Base-by-base conservation (phyloP, 37 sponge, comb jelly and placozoan species). In the Hormiphora californensis region DNA sequence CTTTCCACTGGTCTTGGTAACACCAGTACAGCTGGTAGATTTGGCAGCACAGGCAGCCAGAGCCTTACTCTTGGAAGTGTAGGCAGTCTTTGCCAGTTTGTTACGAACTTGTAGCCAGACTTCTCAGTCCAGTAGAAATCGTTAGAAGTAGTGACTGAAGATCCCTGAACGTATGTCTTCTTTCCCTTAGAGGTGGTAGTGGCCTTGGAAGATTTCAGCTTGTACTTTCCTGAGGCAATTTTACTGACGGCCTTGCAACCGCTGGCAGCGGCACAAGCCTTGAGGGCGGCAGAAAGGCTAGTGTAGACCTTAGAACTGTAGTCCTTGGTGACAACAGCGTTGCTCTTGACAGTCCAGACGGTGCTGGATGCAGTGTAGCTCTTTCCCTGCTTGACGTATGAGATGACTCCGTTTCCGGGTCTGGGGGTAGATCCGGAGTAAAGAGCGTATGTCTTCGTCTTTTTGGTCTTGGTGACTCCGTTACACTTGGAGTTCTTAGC, bases 61-160 rank as follows among this genome's bases (percentile, higher is more conserved):
- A 57, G 61, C 61, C 61, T 57, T 5, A 30, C 27, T 5, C 27
- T 57, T 57, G 61, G n/a, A 23, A 12, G 61, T 25, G 61, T 57
- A 57, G 61, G 61, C 61, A 12, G 9, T 5, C 27, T 30, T 30
- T 5, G 17, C 7, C 27, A 57, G n/a, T 57, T 57, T 57, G 7
- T 4, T 57, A 15, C n/a, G 61, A 57, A 28, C 23, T 5, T 57
- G 61, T 57, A 57, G 4, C 61, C 61, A 21, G 9, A 5, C 61
- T 57, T 57, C 61, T 57, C 61, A 12, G 61, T 28, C 61, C 61
- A 57, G n/a, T 57, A 57, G n/a, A 57, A 57, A 30, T 57, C 61
- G n/a, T 57, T 30, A 23, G 9, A 23, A 23, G n/a, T 30, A 12
- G 27, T 5, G 30, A 57, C n/a, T 28, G 30, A 28, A 30, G n/a